Conservation (phyloP, 2,888 invertebrate genomes). For the Diaphora mendica region DNA sequence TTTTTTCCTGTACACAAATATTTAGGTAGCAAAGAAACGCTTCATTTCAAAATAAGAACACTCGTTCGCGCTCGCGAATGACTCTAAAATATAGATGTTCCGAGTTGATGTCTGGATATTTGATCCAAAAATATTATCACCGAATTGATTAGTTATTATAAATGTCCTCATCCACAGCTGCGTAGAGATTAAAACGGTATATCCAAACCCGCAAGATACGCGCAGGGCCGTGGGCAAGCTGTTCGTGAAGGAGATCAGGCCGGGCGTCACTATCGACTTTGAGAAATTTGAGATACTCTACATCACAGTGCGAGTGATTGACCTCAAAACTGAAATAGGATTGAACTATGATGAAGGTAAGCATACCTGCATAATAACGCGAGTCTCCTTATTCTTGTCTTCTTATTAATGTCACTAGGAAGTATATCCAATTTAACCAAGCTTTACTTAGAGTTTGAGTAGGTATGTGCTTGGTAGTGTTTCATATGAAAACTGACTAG, state of each 20-base stretch:
- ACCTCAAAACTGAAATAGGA: conserved; percentile 81
- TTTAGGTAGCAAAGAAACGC: too few relatives aligned
- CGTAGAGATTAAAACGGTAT: conserved; percentile 74
- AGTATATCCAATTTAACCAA: too few relatives aligned
- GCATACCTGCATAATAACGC: conserved; percentile 26
- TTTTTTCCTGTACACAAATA: too few relatives aligned
- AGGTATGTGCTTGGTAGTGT: too few relatives aligned
- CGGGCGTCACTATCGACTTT: conserved; percentile 84
- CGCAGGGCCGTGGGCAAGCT: conserved; percentile 73
- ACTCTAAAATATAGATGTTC: too few relatives aligned
- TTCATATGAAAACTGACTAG: too few relatives aligned
- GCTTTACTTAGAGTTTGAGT: too few relatives aligned
- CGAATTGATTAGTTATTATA: neutral
- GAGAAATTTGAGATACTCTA: conserved; percentile 87
- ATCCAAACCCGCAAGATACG: conserved; percentile 56
- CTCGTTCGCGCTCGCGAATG: too few relatives aligned
- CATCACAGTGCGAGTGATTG: conserved; percentile 82
- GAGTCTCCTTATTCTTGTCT: neutral
- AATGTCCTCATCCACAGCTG: conserved; percentile 63
- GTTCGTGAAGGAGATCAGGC: conserved; percentile 70
- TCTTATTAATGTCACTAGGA: too few relatives aligned
- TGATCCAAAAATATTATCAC: neutral
- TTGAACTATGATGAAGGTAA: conserved; percentile 82
- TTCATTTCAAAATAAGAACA: too few relatives aligned
- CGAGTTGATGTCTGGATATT: too few relatives aligned